phyloP scores from a whole-genome alignment of 1,140 invertebrate species.

The Neodiprion virginianus region DNA sequence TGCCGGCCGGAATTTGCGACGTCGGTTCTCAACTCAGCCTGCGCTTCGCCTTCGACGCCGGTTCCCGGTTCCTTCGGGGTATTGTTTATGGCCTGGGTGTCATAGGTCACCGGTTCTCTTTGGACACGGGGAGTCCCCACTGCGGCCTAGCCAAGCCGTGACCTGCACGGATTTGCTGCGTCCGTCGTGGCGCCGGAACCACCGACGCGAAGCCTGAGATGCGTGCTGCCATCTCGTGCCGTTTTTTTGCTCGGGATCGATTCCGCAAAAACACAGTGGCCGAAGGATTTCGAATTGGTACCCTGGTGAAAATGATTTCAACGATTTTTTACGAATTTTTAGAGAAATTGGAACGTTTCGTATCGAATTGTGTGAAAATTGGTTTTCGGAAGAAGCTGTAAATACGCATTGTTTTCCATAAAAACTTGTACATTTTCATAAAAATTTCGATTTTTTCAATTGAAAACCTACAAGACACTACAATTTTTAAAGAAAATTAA shows the following conservation, averaged over 20 bases:
- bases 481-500: too few species aligned
- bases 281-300: too few species aligned
- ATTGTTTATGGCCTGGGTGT: constrained; percentile 47
- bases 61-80: constrained; percentile 42
- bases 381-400: too few species aligned
- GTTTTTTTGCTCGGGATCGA: background rate
- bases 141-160: constrained; percentile 4
- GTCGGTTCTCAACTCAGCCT: constrained; percentile 38
- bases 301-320: too few species aligned
- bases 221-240: background rate
- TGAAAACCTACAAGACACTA: too few species aligned
- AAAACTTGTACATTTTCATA: too few species aligned
- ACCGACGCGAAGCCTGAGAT: background rate
- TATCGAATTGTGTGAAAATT: too few species aligned
- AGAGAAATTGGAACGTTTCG: too few species aligned
- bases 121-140: constrained; percentile 12
- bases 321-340: too few species aligned
- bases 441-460: too few species aligned
- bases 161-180: background rate
- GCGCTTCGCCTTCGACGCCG: constrained; percentile 34
- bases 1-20: constrained; percentile 17
- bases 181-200: background rate
- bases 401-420: too few species aligned
- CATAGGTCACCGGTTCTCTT: constrained; percentile 34
- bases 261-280: too few species aligned